Evolutionary conservation across 2,797 vertebrate genomes (phyloP), one percentile per base, ranked within the genome.

Genomic region (Diplodus puntazzo): DNA sequence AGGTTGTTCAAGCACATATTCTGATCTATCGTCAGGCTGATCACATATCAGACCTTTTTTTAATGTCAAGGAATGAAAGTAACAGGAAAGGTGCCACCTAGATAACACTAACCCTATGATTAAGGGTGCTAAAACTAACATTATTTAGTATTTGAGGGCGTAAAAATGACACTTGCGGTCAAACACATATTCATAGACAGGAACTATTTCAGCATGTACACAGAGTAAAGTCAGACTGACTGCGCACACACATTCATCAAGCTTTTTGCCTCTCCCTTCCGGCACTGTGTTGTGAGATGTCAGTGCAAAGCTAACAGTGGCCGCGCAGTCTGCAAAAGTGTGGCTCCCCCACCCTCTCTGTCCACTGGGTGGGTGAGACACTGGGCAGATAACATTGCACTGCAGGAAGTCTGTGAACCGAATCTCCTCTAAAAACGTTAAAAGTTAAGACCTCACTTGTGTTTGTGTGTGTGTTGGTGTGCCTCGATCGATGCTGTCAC

Each of bases 311-410:
- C 88, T 92, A 93, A 95, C 86, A 93, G 73, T 76, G 80, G 84
- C 89, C 77, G 34, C 39, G 39, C 68, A 89, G 88, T 90, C 91
- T 90, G 85, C 82, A 67, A 21, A 80, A 66, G 61, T 79, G 75
- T 62, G 67, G 42, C 34, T 90, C 92, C 93, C 39, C 88, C 91
- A 81, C 93, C 93, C 94, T 92, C 87, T 93, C 90, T 92, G 92
- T 94, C 91, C 86, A 94, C 91, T 93, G 73, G 74, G 85, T 76
- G 90, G 78, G 77, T 92, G 89, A 93, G 84, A 88, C 59, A 61
- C 68, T 21, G 72, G 58, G 61, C 23, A 89, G 92, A 94, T 94
- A 93, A 89, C 81, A 53, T 42, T 63, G 80, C 76, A 59, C 58
- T 49, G 69, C 80, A 83, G 77, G 79, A 80, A 85, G 81, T 85